A percentile compares a stretch with the other conserved stretches of the same genome.
Evolutionary conservation across 2,888 invertebrate genomes (phyloP).

Genomic region (Pandemis corylana): DNA sequence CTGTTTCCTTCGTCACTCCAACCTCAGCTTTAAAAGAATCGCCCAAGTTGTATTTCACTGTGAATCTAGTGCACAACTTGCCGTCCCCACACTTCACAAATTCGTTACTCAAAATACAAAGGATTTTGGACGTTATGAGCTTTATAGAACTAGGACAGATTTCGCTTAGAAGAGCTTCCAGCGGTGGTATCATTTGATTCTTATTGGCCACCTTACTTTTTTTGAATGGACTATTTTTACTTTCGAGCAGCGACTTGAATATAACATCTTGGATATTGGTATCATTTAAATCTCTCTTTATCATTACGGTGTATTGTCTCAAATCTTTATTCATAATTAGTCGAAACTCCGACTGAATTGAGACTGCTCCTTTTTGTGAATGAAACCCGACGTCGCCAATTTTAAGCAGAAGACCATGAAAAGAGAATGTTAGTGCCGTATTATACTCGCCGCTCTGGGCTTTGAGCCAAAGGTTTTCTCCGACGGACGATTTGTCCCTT

Average conservation of each 20-base stretch:
- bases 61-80: conserved; percentile 10
- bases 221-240: conserved; percentile 81
- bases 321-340: conserved; percentile 3
- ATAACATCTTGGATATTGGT: conserved; percentile 14
- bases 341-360: conserved; percentile 8
- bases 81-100: conserved; percentile 7
- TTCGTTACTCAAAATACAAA: conserved; percentile 5
- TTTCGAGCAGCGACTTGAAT: conserved; percentile 55
- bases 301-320: not conserved
- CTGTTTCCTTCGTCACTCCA: conserved; percentile 36
- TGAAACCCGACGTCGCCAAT: conserved; percentile 27
- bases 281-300: conserved; percentile 11
- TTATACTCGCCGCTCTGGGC: conserved; percentile 22
- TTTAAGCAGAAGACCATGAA: conserved; percentile 21
- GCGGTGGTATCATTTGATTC: conserved; percentile 59
- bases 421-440: conserved; percentile 19
- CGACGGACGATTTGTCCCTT: conserved; percentile 19
- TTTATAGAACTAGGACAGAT: conserved; percentile 23
- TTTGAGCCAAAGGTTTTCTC: conserved; percentile 24
- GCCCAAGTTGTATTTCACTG: conserved; percentile 10
- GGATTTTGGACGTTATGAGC: conserved; percentile 28
- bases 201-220: conserved; percentile 65
- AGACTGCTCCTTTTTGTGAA: conserved; percentile 27
- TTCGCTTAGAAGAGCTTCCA: conserved; percentile 11
- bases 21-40: conserved; percentile 25